These are phyloP conservation scores for Idaea straminata DNA, from an alignment of 2,888 invertebrate species.

Conservation along the genomic window DNA sequence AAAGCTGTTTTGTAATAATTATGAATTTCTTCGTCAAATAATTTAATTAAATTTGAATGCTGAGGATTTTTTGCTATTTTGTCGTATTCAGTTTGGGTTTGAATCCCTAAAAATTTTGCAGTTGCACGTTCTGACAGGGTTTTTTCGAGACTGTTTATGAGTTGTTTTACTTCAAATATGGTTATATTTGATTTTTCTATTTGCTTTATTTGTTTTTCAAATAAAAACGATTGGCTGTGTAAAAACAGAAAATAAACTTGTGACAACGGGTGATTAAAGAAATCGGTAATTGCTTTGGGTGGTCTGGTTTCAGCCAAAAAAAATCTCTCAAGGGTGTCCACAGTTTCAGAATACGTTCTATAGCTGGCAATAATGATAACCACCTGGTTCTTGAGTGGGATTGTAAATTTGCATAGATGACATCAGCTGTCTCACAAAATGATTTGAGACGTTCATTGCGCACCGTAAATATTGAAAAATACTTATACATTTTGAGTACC, in stretches of 20 bases:
- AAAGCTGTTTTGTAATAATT: constrained; percentile 11
- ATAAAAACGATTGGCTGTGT: constrained; percentile 7
- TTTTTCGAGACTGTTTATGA: constrained; percentile 5
- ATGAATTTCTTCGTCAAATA: constrained; percentile 7
- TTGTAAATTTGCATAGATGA: constrained; percentile 10
- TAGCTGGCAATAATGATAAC: constrained; percentile 12
- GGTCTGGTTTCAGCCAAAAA: neutral
- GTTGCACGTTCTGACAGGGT: constrained; percentile 3
- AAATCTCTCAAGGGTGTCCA: neutral
- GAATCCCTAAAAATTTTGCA: constrained; percentile 5
- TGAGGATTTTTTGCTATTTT: neutral
- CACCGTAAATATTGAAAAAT: constrained; percentile 15
- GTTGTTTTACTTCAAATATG: constrained; percentile 4
- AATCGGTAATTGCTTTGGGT: too few relatives aligned
- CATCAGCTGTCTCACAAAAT: constrained; percentile 8
- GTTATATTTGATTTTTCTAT: constrained; percentile 10
- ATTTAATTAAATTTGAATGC: constrained; percentile 5
- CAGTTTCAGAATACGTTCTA: constrained; percentile 14
- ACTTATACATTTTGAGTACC: constrained; percentile 12
- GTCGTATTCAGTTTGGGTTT: neutral
- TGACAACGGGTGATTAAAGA: constrained; percentile 1
- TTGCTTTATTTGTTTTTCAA: constrained; percentile 10
- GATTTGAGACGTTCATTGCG: constrained; percentile 12
- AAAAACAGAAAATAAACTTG: constrained; percentile 6
- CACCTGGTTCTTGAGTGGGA: constrained; percentile 16